Evolutionary conservation across 2,797 vertebrate genomes (phyloP).

Genomic region (Martes flavigula): DNA sequence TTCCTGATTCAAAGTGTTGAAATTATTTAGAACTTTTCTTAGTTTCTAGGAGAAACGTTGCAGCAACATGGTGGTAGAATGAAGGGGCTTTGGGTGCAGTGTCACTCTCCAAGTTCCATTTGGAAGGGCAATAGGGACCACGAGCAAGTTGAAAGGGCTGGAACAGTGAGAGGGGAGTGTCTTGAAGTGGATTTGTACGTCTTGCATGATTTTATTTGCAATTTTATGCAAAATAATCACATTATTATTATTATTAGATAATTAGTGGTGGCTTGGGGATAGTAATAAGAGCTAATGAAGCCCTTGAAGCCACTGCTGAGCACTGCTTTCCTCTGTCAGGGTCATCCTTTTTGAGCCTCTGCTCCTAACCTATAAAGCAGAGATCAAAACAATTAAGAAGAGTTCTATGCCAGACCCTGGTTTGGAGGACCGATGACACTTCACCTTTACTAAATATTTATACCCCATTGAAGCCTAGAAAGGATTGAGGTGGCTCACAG

Average conservation of each 20-base stretch:
- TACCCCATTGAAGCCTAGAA: not conserved
- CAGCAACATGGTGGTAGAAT: not conserved
- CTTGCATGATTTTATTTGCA: not conserved
- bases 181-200: not conserved
- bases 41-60: not conserved
- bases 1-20: not conserved
- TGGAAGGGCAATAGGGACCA: not conserved
- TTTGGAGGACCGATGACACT: not conserved
- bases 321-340: not conserved
- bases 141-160: not conserved
- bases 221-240: not conserved
- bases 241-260: not conserved
- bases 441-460: not conserved
- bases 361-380: not conserved
- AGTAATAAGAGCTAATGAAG: not conserved
- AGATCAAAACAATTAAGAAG: not conserved
- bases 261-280: not conserved
- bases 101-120: not conserved
- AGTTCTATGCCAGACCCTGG: not conserved
- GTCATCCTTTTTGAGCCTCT: not conserved
- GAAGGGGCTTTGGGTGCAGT: not conserved
- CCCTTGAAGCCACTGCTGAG: not conserved
- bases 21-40: not conserved
- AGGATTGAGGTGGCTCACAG: not conserved
- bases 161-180: too few relatives aligned